Percentiles rank a stretch among this genome's conserved stretches.
These are phyloP conservation scores for Ceratosolen solmsi DNA, from an alignment of 1,140 invertebrate genomes.

Conservation along the genomic window DNA sequence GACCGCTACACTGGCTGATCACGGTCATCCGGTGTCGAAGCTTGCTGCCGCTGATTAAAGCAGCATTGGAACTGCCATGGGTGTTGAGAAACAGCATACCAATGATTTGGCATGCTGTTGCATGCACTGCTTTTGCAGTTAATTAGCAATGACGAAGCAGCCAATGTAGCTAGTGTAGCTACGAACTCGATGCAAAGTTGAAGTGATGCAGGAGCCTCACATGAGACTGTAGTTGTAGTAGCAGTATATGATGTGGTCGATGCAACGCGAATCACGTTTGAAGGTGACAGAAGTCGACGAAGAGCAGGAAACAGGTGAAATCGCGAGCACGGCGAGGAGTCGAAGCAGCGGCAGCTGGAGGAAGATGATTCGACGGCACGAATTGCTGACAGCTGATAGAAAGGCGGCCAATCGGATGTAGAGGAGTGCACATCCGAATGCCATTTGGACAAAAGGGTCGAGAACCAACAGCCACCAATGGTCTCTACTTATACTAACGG, in stretches of 20 bases:
- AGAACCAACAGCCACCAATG: constrained; percentile 72
- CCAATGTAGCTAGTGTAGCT: background rate
- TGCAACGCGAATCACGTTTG: constrained; percentile 36
- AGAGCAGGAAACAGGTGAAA: constrained; percentile 30
- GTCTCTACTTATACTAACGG: constrained; percentile 75
- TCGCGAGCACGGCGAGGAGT: constrained; percentile 31
- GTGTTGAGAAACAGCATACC: constrained; percentile 19
- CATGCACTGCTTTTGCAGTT: constrained; percentile 21
- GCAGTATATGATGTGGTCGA: constrained; percentile 12
- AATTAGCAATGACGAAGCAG: constrained; percentile 8
- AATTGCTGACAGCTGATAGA: constrained; percentile 65
- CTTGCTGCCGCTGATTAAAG: background rate
- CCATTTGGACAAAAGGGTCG: constrained; percentile 73
- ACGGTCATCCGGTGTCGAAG: constrained; percentile 34
- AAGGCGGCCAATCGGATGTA: constrained; percentile 71
- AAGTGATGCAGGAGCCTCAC: constrained; percentile 8
- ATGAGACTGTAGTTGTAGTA: background rate
- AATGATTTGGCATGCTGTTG: constrained; percentile 23
- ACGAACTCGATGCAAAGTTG: background rate
- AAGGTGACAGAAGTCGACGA: constrained; percentile 19
- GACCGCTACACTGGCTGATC: constrained; percentile 22
- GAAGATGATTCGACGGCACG: constrained; percentile 44
- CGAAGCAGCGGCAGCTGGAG: constrained; percentile 41
- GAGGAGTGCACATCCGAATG: constrained; percentile 71
- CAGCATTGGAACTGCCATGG: constrained; percentile 23